phyloP scores from a whole-genome alignment of 2,797 vertebrate species.

The Lutjanus argentimaculatus region DNA sequence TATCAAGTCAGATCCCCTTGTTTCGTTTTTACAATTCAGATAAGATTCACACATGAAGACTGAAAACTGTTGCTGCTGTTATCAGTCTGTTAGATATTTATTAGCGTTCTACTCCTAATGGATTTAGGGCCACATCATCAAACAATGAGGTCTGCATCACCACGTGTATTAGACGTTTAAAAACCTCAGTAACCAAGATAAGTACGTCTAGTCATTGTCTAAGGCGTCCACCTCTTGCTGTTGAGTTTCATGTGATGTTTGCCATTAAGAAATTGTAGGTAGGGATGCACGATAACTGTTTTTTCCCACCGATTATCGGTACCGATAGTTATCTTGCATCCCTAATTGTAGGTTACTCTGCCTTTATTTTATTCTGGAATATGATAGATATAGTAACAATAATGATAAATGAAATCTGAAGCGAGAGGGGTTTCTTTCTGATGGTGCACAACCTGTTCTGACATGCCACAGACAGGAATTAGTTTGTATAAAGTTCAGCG shows the following conservation, averaged over 20 bases:
- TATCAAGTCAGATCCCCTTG: conserved; percentile 19
- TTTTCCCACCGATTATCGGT: no score
- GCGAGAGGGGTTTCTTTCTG: neutral
- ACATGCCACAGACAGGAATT: neutral
- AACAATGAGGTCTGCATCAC: neutral
- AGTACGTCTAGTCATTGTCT: neutral
- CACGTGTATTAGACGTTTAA: neutral
- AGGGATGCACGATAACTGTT: no score
- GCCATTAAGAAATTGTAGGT: neutral
- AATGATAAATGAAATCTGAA: neutral
- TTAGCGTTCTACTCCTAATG: neutral
- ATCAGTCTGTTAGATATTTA: neutral
- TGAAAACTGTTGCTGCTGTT: conserved; percentile 8
- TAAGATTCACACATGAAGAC: conserved; percentile 10
- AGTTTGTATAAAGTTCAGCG: conserved; percentile 19
- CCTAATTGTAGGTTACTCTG: neutral
- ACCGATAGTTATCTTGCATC: no score
- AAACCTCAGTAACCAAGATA: conserved; percentile 10
- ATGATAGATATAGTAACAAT: neutral
- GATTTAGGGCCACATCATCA: neutral
- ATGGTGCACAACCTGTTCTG: conserved; percentile 3
- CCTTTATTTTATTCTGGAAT: neutral
- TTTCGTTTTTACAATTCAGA: conserved; percentile 32
- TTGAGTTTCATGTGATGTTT: neutral
- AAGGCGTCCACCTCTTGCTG: neutral